Conservation (phyloP, 2,888 invertebrate genomes). For the Omphaloscelis lunosa region DNA sequence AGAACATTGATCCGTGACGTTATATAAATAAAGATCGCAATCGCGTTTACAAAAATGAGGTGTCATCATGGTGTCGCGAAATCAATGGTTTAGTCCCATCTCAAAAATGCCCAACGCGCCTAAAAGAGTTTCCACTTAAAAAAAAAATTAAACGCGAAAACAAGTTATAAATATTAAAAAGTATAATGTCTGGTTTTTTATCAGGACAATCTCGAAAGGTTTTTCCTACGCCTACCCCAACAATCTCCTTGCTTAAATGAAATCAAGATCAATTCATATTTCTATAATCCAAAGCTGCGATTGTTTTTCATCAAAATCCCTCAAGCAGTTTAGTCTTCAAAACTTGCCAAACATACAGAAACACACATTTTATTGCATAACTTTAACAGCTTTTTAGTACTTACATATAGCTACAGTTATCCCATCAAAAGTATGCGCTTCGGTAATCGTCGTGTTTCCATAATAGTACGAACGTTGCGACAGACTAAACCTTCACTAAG, state of each 20-base stretch:
- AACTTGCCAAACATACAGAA: slow-evolving; percentile 2
- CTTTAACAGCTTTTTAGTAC: background rate
- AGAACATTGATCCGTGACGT: no score
- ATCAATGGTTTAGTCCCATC: no score
- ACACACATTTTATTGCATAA: slow-evolving; percentile 10
- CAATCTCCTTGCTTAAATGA: background rate
- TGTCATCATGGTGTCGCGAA: no score
- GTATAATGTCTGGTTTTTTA: background rate
- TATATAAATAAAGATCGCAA: no score
- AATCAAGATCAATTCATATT: background rate
- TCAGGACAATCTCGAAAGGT: background rate
- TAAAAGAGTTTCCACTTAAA: no score
- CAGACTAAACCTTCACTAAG: background rate
- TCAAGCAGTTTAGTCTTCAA: background rate
- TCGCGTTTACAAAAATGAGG: no score
- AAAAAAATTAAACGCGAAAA: no score
- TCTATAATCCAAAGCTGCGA: background rate
- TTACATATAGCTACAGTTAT: background rate
- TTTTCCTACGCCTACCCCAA: background rate
- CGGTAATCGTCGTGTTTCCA: background rate
- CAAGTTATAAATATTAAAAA: no score
- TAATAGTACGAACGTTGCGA: background rate
- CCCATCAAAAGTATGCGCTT: background rate
- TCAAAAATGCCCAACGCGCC: no score
- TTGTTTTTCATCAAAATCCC: background rate